These are phyloP conservation scores for Scortum barcoo DNA, from an alignment of 2,113 vertebrate genomes.

Conservation along the genomic window DNA sequence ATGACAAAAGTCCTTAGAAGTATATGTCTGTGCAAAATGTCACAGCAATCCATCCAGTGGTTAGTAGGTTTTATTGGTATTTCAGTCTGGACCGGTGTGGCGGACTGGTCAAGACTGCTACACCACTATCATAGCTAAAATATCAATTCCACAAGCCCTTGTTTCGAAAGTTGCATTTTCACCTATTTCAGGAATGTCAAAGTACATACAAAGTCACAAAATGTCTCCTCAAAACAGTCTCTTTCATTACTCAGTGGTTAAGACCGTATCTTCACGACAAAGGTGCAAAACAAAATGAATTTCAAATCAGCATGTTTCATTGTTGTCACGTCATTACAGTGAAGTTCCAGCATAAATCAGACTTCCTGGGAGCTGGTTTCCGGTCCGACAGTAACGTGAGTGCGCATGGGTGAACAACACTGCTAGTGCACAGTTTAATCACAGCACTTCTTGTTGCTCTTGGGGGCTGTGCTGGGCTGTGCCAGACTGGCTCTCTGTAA, in stretches of 20 bases:
- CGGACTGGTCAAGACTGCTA: background rate
- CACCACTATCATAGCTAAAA: background rate
- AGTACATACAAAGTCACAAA: background rate
- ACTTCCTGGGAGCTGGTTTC: background rate
- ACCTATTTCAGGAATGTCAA: background rate
- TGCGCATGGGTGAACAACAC: background rate
- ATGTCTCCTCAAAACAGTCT: background rate
- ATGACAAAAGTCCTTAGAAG: background rate
- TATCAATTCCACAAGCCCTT: background rate
- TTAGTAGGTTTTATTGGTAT: background rate
- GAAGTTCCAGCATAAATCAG: background rate
- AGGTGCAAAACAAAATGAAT: constrained; percentile 24
- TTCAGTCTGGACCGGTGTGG: background rate
- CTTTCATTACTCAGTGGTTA: background rate
- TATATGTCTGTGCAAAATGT: background rate
- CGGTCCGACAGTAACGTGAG: background rate
- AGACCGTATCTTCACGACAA: background rate
- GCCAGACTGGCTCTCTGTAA: constrained; percentile 44
- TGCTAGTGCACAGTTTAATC: constrained; percentile 44
- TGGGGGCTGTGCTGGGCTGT: fast-evolving
- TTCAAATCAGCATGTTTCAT: background rate
- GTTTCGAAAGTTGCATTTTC: background rate
- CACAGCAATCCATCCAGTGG: background rate
- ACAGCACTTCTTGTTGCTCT: constrained; percentile 76
- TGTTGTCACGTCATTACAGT: background rate